These are phyloP conservation scores for Amazona guildingii DNA, from an alignment of 2,113 vertebrate species.

Conservation along the genomic window DNA sequence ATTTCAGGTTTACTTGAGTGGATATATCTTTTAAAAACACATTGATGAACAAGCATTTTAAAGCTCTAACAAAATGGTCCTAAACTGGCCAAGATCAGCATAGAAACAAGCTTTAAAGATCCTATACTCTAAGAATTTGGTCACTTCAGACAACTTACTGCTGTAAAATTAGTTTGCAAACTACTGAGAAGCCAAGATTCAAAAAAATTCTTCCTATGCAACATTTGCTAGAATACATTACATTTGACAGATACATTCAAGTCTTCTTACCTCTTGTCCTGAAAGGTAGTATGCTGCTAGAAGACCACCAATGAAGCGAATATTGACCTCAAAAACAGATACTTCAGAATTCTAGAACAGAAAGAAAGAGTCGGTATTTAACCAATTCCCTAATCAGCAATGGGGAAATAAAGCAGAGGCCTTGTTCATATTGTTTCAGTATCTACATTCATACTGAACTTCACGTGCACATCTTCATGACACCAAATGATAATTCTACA, in stretches of 20 bases:
- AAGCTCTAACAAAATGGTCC: neutral
- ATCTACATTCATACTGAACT: neutral
- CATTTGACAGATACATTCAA: neutral
- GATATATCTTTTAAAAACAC: neutral
- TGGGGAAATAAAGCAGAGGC: neutral
- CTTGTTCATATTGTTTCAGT: neutral
- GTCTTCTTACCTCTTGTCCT: constrained; percentile 88
- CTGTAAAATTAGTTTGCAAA: neutral
- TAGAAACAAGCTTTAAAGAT: neutral
- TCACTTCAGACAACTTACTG: neutral
- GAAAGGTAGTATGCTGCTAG: constrained; percentile 95
- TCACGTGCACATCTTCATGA: neutral
- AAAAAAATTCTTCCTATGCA: neutral
- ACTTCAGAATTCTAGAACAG: constrained; percentile 90
- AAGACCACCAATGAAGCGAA: constrained; percentile 94
- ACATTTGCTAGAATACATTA: neutral
- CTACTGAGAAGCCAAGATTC: neutral
- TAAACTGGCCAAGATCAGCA: neutral
- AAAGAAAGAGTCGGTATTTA: neutral
- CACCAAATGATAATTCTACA: neutral
- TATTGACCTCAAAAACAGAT: constrained; percentile 98
- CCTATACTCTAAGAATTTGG: neutral
- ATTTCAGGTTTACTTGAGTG: neutral
- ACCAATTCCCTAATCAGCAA: neutral
- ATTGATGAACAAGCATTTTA: neutral